phyloP scores from a whole-genome alignment of 2,113 vertebrate genomes.

The Geococcyx californianus region DNA sequence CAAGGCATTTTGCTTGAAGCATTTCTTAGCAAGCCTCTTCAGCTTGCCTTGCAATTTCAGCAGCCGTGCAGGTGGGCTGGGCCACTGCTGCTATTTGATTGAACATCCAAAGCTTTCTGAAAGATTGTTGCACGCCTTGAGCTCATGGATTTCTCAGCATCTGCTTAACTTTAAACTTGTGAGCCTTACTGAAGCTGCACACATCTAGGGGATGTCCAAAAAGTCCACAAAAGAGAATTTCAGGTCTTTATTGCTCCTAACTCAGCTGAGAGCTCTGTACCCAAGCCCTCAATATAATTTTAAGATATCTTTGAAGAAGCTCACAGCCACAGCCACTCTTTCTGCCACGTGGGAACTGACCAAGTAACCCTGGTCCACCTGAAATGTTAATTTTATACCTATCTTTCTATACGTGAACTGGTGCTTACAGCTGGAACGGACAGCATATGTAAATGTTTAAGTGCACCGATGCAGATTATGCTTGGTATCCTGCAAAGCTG shows the following conservation, averaged over 20 bases:
- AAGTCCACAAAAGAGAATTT: background rate
- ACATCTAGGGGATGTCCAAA: background rate
- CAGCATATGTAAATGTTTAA: background rate
- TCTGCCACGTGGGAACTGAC: too few relatives aligned
- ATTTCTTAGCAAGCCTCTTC: too few relatives aligned
- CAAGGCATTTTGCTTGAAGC: too few relatives aligned
- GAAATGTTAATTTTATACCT: background rate
- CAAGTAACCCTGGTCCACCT: background rate
- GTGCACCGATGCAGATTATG: background rate
- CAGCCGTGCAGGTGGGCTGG: accelerated
- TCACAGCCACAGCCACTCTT: too few relatives aligned
- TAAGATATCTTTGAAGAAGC: background rate
- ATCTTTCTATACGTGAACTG: background rate
- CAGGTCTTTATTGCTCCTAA: background rate
- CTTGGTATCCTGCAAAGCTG: background rate
- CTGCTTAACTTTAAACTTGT: background rate
- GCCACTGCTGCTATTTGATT: background rate
- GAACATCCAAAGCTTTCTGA: background rate
- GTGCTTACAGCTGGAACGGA: background rate
- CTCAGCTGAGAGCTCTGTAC: background rate
- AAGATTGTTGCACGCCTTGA: background rate
- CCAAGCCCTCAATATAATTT: background rate
- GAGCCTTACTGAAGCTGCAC: background rate
- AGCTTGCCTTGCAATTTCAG: background rate
- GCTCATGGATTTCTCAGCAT: background rate